These are phyloP conservation scores for Thera obeliscata DNA, from an alignment of 2,888 invertebrate species.

Conservation along the genomic window DNA sequence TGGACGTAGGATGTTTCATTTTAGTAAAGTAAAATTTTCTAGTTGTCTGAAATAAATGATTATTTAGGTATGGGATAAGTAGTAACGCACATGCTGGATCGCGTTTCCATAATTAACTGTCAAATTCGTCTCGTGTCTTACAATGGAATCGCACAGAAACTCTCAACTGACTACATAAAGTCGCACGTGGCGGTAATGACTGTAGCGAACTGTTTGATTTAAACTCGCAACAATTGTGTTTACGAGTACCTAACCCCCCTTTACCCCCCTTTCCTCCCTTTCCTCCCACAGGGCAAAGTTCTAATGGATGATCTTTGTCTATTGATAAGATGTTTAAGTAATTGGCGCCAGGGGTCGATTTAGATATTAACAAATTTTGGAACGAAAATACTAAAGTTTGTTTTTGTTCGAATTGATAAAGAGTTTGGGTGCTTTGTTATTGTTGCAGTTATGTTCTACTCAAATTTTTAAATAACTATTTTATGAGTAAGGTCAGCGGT, in stretches of 20 bases:
- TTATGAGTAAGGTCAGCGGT: neutral
- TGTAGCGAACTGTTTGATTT: constrained; percentile 80
- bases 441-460: constrained; percentile 3
- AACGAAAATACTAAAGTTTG: constrained; percentile 23
- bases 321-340: constrained; percentile 47
- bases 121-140: constrained; percentile 38
- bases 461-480: neutral
- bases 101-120: no score
- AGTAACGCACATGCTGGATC: no score
- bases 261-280: constrained; percentile 17
- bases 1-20: no score
- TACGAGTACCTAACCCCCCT: constrained; percentile 51
- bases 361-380: constrained; percentile 36
- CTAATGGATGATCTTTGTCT: constrained; percentile 46
- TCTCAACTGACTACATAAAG: constrained; percentile 52
- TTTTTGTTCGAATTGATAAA: constrained; percentile 29
- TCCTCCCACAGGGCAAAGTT: constrained; percentile 34
- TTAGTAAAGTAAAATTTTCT: no score
- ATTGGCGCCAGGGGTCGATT: constrained; percentile 39
- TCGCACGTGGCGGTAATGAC: constrained; percentile 81
- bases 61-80: no score
- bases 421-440: constrained; percentile 13
- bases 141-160: constrained; percentile 49
- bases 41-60: no score
- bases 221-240: constrained; percentile 82